A percentile compares a stretch with the other conserved stretches of the same genome.
phyloP scores from a whole-genome alignment of 2,113 vertebrate genomes.

The Lucifuga dentata region DNA sequence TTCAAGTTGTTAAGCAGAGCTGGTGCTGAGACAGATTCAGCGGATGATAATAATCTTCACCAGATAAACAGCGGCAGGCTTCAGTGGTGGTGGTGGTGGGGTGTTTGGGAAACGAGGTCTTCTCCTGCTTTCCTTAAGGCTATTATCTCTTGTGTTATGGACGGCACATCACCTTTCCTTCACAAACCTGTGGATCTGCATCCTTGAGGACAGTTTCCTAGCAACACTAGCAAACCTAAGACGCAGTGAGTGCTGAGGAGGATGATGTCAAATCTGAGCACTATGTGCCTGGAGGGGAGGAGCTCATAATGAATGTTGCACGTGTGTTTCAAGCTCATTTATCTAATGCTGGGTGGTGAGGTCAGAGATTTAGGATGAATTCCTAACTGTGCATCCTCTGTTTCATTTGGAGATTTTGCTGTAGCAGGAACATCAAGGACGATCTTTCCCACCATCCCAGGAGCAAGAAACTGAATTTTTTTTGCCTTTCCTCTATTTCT shows the following conservation, averaged over 20 bases:
- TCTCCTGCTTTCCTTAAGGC: constrained; percentile 66
- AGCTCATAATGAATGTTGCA: constrained; percentile 48
- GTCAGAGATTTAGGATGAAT: constrained; percentile 43
- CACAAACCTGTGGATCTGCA: constrained; percentile 51
- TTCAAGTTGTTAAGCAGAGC: constrained; percentile 6
- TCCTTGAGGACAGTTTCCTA: constrained; percentile 78
- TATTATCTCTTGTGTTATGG: constrained; percentile 74
- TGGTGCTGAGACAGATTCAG: constrained; percentile 12
- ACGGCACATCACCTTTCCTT: constrained; percentile 53
- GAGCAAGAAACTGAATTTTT: constrained; percentile 43
- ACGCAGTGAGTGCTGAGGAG: constrained; percentile 43
- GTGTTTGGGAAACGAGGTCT: constrained; percentile 29
- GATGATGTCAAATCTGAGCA: constrained; percentile 60
- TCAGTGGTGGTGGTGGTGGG: constrained; percentile 29
- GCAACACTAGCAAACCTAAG: constrained; percentile 77
- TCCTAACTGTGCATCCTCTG: constrained; percentile 1
- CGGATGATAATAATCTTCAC: constrained; percentile 60
- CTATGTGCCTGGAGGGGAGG: constrained; percentile 27
- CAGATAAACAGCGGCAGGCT: constrained; percentile 41
- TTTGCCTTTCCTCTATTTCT: constrained; percentile 41
- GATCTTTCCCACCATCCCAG: constrained; percentile 60
- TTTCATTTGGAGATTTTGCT: constrained; percentile 49
- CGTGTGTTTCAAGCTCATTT: constrained; percentile 47
- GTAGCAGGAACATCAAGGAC: constrained; percentile 71
- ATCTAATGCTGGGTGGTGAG: no score